Conservation (phyloP, 1,140 invertebrate genomes). For the Drosophila tsacasi region DNA sequence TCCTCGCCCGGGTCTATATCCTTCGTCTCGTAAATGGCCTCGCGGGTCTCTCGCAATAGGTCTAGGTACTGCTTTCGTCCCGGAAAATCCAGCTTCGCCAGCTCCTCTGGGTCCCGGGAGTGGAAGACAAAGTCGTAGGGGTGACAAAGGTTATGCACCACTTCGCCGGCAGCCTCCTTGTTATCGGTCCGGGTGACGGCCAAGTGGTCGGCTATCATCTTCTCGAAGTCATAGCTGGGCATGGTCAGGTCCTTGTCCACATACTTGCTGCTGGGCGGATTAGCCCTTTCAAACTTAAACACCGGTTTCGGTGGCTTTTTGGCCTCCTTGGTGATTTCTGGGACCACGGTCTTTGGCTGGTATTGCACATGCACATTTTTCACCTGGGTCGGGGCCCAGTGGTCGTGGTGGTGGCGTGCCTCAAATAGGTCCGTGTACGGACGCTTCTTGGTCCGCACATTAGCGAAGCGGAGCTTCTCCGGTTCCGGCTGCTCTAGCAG, state of each 20-base stretch:
- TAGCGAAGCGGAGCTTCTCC: conserved; percentile 58
- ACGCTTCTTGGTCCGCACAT: conserved; percentile 57
- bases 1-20: conserved; percentile 64
- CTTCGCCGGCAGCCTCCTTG: conserved; percentile 32
- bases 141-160: conserved; percentile 50
- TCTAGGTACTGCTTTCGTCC: conserved; percentile 67
- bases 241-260: conserved; percentile 62
- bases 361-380: conserved; percentile 76
- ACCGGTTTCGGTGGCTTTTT: conserved; percentile 35
- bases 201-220: conserved; percentile 63
- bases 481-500: conserved; percentile 59
- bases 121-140: conserved; percentile 70
- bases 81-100: conserved; percentile 62
- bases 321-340: conserved; percentile 50
- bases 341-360: conserved; percentile 65
- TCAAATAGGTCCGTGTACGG: conserved; percentile 64
- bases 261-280: conserved; percentile 65
- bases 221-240: conserved; percentile 58
- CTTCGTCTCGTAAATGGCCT: conserved; percentile 65
- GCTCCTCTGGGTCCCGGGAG: conserved; percentile 61
- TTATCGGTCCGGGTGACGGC: conserved; percentile 47
- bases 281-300: conserved; percentile 59
- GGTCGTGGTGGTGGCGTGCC: conserved; percentile 80
- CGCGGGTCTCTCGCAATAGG: conserved; percentile 63
- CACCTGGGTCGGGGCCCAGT: conserved; percentile 73